A percentile compares a stretch with the other conserved stretches of the same genome.
Conservation (phyloP, 1,140 invertebrate species). For the Spodoptera litura region DNA sequence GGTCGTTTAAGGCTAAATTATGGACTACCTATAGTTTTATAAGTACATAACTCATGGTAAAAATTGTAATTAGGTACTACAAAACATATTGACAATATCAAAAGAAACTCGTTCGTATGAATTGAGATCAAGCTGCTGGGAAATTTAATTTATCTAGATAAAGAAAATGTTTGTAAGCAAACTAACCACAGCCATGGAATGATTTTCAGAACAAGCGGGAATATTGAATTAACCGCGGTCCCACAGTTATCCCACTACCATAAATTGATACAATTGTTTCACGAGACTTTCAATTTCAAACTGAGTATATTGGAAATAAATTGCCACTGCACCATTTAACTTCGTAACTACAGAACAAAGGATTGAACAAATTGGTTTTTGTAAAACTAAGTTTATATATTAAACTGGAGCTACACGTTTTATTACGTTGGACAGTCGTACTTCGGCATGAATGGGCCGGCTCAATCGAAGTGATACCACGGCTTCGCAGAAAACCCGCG, state of each 20-base stretch:
- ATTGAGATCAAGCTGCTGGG: too few species aligned
- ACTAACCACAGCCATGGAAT: conserved; percentile 32
- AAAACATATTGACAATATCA: too few species aligned
- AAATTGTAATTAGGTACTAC: too few species aligned
- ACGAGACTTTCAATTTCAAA: conserved; percentile 55
- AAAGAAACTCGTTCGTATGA: too few species aligned
- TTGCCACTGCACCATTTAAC: conserved; percentile 44
- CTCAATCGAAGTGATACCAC: too few species aligned
- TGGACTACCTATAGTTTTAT: too few species aligned
- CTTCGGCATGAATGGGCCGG: too few species aligned
- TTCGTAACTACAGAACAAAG: conserved; percentile 31
- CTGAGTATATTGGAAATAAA: conserved; percentile 50
- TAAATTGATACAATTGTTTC: conserved; percentile 65
- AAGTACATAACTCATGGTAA: too few species aligned
- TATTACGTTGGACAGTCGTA: too few species aligned
- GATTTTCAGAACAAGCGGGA: conserved; percentile 61
- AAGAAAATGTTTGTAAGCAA: conserved; percentile 41
- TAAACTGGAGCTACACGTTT: neutral
- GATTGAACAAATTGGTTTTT: conserved; percentile 43
- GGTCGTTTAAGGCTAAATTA: too few species aligned
- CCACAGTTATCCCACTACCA: conserved; percentile 65
- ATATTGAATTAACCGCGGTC: conserved; percentile 67
- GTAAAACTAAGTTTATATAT: neutral
- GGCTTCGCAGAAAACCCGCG: too few species aligned
- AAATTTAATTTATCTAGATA: neutral